Base-by-base conservation (phyloP, 2,797 vertebrate genomes). In the Gadopsis marmoratus region DNA sequence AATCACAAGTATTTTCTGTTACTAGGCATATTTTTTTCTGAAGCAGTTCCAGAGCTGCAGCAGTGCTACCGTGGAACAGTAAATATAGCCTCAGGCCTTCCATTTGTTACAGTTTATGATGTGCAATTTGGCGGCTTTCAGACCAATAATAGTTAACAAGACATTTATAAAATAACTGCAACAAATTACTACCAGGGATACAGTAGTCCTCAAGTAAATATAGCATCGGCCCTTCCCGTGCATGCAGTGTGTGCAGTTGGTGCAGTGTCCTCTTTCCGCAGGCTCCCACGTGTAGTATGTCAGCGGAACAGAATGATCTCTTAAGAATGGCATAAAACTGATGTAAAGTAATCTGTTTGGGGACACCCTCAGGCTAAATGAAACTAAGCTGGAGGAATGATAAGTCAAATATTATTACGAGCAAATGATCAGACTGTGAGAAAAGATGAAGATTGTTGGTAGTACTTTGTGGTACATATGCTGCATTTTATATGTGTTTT, bases 91-190 rank as follows among this genome's bases (percentile, higher is more conserved):
- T 68, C 19, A 21, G 74, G 85, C 53, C 68, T n/a, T 79, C 68
- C 75, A 81, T 88, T 91, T 91, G 72, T 89, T 85, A 73, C 51
- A 76, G 55, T 90, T 90, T 91, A 84, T 86, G 82, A 77, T 89
- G 61, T 86, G 71, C 74, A 83, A 73, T 89, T 89, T 89, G 86
- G 85, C 59, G 9, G 68, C 84, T 84, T 89, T 84, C 75, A 85
- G 58, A 82, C 83, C 64, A 89, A 77, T 86, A 80, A 85, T 64
- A 78, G 80, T 85, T 91, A 87, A 89, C 86, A 84, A 90, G 84
- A 77, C 86, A 86, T 83, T 81, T 86, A 85, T 87, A 74, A 89
- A 89, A 89, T 87, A 85, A 84, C 58, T 80, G 70, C 41, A 78
- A 82, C 77, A 83, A 82, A 87, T 85, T 16, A 85, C 81, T 73